These are phyloP conservation scores for Diorhabda sublineata DNA, from an alignment of 1,140 invertebrate genomes.

Conservation along the genomic window DNA sequence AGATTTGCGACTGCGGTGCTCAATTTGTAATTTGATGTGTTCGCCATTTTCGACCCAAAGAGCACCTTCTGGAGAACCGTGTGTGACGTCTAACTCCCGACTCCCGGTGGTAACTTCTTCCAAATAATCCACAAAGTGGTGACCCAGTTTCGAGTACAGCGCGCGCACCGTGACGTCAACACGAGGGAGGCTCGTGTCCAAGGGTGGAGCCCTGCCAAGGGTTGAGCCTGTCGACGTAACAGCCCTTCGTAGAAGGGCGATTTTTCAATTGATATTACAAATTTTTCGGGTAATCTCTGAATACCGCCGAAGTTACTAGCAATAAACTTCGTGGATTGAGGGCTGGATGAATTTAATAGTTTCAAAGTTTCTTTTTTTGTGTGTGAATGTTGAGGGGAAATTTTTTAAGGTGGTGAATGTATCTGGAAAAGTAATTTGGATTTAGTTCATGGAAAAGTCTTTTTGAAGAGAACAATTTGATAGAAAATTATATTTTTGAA, in stretches of 20 bases:
- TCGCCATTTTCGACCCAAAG: constrained; percentile 38
- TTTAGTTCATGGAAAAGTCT: too few relatives aligned
- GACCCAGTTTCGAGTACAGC: constrained; percentile 40
- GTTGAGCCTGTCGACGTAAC: constrained; percentile 18
- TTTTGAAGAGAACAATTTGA: too few relatives aligned
- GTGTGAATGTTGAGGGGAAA: not conserved
- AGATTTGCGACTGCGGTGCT: constrained; percentile 37
- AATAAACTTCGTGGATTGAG: not conserved
- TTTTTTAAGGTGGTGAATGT: not conserved
- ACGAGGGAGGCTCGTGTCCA: constrained; percentile 27
- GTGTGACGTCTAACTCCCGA: constrained; percentile 38
- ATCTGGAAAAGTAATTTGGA: too few relatives aligned
- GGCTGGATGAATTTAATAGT: too few relatives aligned
- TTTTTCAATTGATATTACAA: not conserved
- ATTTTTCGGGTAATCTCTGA: not conserved
- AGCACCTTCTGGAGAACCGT: constrained; percentile 38
- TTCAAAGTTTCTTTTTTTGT: too few relatives aligned
- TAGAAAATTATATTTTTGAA: too few relatives aligned
- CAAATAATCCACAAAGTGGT: constrained; percentile 42
- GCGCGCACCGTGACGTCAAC: constrained; percentile 41
- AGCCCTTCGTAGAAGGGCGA: not conserved
- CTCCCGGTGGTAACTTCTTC: constrained; percentile 29
- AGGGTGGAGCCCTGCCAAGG: constrained; percentile 28
- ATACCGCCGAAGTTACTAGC: not conserved
- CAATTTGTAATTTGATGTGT: constrained; percentile 44